phyloP scores from a whole-genome alignment of 2,113 vertebrate species.

The Ranitomeya imitator region DNA sequence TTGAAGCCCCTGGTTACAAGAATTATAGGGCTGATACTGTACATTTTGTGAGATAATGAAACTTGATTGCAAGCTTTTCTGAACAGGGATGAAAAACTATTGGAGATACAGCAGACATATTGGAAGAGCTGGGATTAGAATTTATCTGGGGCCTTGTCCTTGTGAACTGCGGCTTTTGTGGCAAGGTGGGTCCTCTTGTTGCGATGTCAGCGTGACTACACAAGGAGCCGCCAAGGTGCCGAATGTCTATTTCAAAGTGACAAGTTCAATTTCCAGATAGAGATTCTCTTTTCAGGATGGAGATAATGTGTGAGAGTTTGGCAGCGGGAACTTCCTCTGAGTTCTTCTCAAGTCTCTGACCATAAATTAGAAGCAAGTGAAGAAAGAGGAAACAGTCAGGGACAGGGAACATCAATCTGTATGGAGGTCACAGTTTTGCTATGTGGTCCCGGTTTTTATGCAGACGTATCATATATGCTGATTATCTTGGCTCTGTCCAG shows the following conservation, averaged over 20 bases:
- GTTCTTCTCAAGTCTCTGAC: neutral
- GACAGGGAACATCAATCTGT: neutral
- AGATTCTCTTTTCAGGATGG: slow-evolving; percentile 31
- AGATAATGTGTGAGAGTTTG: neutral
- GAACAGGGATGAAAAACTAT: no score
- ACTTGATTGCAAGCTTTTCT: no score
- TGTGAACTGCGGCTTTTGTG: neutral
- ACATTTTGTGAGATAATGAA: no score
- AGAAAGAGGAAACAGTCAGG: neutral
- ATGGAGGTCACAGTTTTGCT: neutral
- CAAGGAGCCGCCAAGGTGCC: neutral
- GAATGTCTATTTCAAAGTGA: slow-evolving; percentile 29
- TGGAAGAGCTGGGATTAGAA: neutral
- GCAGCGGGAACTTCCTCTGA: neutral
- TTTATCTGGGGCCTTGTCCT: neutral
- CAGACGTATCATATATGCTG: no score
- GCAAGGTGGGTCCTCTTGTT: neutral
- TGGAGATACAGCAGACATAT: no score
- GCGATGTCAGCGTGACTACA: slow-evolving; percentile 2
- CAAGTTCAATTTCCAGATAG: slow-evolving; percentile 31
- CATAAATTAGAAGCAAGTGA: neutral
- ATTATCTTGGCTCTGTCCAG: no score
- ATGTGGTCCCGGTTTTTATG: no score
- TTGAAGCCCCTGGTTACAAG: no score
- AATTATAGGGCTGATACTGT: no score